These are phyloP conservation scores for Oreocharis arfaki DNA, from an alignment of 2,113 vertebrate genomes.

Conservation along the genomic window DNA sequence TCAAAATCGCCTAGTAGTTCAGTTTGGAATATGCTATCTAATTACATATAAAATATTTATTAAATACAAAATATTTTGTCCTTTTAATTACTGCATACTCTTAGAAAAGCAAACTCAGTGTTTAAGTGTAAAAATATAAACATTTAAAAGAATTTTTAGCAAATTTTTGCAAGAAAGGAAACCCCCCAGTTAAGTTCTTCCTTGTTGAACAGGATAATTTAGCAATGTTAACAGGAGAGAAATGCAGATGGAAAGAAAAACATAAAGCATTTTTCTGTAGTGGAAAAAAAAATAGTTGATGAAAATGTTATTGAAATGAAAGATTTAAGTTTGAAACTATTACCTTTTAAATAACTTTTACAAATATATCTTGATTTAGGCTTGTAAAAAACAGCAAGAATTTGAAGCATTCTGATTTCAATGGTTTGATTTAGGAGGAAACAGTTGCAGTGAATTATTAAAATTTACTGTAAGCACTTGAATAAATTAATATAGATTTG, in stretches of 20 bases:
- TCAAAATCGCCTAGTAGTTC: not conserved
- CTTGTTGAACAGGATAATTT: not conserved
- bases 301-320: not conserved
- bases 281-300: not conserved
- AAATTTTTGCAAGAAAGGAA: not conserved
- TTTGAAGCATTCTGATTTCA: not conserved
- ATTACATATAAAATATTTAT: not conserved
- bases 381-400: not conserved
- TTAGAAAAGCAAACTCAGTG: not conserved
- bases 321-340: not conserved
- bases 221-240: not conserved
- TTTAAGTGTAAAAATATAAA: not conserved
- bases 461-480: slow-evolving; percentile 12
- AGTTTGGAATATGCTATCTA: not conserved
- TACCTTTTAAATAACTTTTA: not conserved
- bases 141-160: not conserved
- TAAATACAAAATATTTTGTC: not conserved
- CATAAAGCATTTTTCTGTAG: not conserved
- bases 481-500: slow-evolving; percentile 34
- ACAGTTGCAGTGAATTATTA: not conserved
- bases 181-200: not conserved
- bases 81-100: not conserved
- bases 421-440: slow-evolving; percentile 2
- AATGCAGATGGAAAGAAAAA: not conserved
- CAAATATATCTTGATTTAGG: not conserved